A percentile compares a stretch with the other conserved stretches of the same genome.
Conservation (phyloP, 2,888 invertebrate species). For the Esperia sulphurella region DNA sequence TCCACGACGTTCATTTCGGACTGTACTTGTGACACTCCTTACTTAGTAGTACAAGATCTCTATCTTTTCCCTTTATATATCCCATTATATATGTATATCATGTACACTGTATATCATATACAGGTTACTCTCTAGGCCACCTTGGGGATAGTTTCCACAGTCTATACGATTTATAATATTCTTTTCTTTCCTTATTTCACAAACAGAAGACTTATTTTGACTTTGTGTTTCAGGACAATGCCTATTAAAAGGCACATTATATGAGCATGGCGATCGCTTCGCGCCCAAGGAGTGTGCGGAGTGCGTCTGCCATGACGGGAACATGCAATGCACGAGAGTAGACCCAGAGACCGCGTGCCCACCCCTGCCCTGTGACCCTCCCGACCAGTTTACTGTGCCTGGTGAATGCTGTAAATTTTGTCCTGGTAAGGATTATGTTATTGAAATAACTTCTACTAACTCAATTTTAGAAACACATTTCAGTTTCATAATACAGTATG, state of each 20-base stretch:
- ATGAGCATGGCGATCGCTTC: conserved; percentile 89
- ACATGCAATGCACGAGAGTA: conserved; percentile 86
- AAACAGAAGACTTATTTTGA: not conserved
- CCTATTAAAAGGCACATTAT: conserved; percentile 81
- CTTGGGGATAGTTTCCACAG: too few species aligned
- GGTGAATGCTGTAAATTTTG: conserved; percentile 95
- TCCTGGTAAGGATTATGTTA: conserved; percentile 79
- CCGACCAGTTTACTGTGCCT: conserved; percentile 88
- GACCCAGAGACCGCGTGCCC: conserved; percentile 88
- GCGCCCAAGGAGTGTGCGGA: conserved; percentile 88
- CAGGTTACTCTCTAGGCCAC: too few species aligned
- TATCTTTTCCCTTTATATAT: too few species aligned
- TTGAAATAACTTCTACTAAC: too few species aligned
- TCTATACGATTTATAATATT: conserved; percentile 1
- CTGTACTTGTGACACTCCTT: too few species aligned
- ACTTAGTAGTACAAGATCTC: too few species aligned
- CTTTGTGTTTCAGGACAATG: conserved; percentile 82
- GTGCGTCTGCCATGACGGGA: conserved; percentile 90
- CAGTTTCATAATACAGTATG: too few species aligned
- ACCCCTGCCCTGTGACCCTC: conserved; percentile 85
- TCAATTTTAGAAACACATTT: too few species aligned
- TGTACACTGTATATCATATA: too few species aligned
- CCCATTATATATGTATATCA: too few species aligned
- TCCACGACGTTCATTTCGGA: too few species aligned
- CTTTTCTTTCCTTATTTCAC: not conserved